Base-by-base conservation (phyloP, 2,797 vertebrate genomes). In the Crenuchus spilurus region DNA sequence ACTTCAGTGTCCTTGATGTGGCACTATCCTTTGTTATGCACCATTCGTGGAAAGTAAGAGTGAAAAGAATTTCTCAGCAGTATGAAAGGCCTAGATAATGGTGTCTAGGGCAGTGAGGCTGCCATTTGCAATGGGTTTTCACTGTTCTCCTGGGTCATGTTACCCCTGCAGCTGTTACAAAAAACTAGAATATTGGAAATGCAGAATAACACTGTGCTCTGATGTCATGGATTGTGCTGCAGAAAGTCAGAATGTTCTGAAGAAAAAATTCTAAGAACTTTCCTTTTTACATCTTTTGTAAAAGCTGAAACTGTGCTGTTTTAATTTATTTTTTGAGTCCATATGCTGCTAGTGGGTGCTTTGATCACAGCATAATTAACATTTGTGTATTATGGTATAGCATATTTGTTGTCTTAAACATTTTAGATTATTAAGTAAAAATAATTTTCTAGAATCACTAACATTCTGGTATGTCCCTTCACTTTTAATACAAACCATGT, bases 21-120 rank as follows among this genome's bases (percentile, higher is more conserved):
- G 24, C 22, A 4, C 10, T 14, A 39, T 60, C 20, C 8, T 58
- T 39, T 24, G 18, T 48, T 37, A 5, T 28, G n/a, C n/a, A n/a
- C n/a, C n/a, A n/a, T n/a, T n/a, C n/a, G 30, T 16, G 11, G 22
- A 6, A 13, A 33, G 31, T 20, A 31, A 26, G n/a, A 44, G 24
- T 48, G 3, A 66, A 74, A 66, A 57, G 54, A 7, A 51, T 41
- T 13, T 51, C 30, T 37, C 18, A 10, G 16, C n/a, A 20, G 11
- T 44, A 37, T 70, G 24, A 70, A 61, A 74, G 60, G 42, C 30
- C n/a, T 52, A 9, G 13, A 26, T 31, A 73, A 57, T 51, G n/a
- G 6, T 44, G 67, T 58, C 42, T 60, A 64, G 49, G 14, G 26
- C 37, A 62, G 20, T 11, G 55, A 61, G 54, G 5, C 30, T 49